A percentile compares a stretch with the other conserved stretches of the same genome.
These are phyloP conservation scores for Tapirus terrestris DNA, from an alignment of 2,113 vertebrate species.

Conservation along the genomic window DNA sequence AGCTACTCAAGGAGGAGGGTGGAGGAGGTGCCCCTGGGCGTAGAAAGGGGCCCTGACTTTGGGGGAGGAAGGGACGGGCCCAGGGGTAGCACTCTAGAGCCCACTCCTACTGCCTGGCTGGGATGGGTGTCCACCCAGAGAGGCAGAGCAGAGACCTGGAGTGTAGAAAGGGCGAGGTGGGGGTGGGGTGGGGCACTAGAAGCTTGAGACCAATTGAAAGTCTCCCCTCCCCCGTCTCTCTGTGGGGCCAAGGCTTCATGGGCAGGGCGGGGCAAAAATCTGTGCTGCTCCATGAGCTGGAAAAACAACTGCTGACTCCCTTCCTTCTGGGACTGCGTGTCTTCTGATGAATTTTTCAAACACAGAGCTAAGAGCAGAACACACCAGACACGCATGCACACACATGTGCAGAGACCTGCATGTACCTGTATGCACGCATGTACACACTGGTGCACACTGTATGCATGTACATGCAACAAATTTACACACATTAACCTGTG, in stretches of 20 bases:
- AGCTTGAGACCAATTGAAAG: not conserved
- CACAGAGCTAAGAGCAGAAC: conserved; percentile 43
- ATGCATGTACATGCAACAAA: not conserved
- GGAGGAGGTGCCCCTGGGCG: not conserved
- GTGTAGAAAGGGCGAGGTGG: not conserved
- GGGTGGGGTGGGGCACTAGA: not conserved
- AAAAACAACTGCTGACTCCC: conserved; percentile 48
- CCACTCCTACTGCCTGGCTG: not conserved
- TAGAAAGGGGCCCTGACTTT: not conserved
- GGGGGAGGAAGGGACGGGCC: not conserved
- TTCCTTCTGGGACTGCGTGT: conserved; percentile 54
- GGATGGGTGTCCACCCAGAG: not conserved
- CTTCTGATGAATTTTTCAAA: conserved; percentile 61
- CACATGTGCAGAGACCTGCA: not conserved
- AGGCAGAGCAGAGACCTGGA: not conserved
- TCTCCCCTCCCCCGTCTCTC: not conserved
- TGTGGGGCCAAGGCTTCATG: not conserved
- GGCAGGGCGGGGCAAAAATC: not conserved
- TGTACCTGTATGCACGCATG: not conserved
- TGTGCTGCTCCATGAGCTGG: conserved; percentile 4
- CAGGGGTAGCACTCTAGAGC: not conserved
- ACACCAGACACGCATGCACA: not conserved
- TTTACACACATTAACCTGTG: not conserved
- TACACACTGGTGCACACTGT: too few relatives aligned
- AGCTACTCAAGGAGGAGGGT: conserved; percentile 37